Evolutionary conservation across 2,797 vertebrate genomes (phyloP), one percentile per base, ranked within the genome.

Genomic region (Melanotaenia pygmaea): DNA sequence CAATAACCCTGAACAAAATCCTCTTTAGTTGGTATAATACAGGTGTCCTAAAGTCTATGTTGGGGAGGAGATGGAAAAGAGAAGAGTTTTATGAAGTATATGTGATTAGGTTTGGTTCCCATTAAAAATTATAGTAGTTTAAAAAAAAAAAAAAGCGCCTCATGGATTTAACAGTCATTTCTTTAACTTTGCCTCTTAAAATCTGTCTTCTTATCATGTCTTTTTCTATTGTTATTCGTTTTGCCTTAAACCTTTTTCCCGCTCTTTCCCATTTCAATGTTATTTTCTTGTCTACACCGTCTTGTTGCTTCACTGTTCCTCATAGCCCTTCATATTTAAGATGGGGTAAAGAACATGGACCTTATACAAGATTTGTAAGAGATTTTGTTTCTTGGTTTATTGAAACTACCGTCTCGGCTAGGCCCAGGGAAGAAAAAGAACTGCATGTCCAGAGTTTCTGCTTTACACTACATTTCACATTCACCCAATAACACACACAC

Each of bases 1-100:
- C 73, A 81, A 91, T 83, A 87, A 83, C 74, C 64, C 67, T 50
- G 58, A 72, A 70, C 57, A 79, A 71, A 87, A 82, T 79, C 80
- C 64, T 81, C 75, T 82, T 85, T 62, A 66, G 67, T 78, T 70
- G 59, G 59, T 80, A 59, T 83, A 84, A 88, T 85, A 71, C 75
- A 83, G 80, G 81, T 85, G 75, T 79, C 71, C 74, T 78, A 86
- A 86, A 84, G 50, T 74, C 76, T 22, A 38, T 62, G 76, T 61
- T 56, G 81, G 79, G 64, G 70, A 77, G 64, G 76, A 45, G 80
- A 78, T 59, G 43, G 38, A 68, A 66, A 77, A 77, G 40, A 76
- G 69, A 20, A 72, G 16, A 18, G 43, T 45, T 45, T 20, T 45
- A 45, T 45, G 18, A 45, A 18, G 43, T 45, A 45, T 20, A 11